A percentile compares a stretch with the other conserved stretches of the same genome.
Conservation (phyloP, 2,888 invertebrate species). For the Pristionchus japonicus region DNA sequence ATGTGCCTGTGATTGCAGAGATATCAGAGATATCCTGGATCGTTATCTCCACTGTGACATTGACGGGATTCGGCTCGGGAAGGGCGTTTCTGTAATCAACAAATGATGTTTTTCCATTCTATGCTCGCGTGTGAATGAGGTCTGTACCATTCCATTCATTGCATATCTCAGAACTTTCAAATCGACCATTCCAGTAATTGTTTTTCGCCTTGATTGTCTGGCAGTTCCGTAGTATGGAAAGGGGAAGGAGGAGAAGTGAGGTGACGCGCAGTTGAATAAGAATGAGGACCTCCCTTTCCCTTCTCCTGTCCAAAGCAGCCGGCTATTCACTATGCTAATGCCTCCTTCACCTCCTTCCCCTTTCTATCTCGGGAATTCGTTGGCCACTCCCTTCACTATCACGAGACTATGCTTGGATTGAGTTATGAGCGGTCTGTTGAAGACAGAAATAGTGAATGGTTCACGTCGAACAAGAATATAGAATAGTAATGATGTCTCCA, state of each 20-base stretch:
- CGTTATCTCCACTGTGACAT: slow-evolving; percentile 72
- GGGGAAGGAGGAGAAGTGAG: slow-evolving; percentile 11
- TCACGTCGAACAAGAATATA: background rate
- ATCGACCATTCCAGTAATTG: slow-evolving; percentile 65
- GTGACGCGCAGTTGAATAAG: slow-evolving; percentile 35
- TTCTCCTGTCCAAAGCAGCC: background rate
- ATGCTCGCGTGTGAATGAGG: too few species aligned
- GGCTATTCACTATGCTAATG: slow-evolving; percentile 7
- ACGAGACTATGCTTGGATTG: background rate
- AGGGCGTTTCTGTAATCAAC: too few species aligned
- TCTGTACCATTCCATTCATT: too few species aligned
- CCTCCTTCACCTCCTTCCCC: background rate
- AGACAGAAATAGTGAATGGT: background rate
- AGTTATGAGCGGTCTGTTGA: background rate
- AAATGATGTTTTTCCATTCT: too few species aligned
- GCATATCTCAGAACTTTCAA: too few species aligned
- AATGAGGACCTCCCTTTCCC: slow-evolving; percentile 20
- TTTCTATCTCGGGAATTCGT: background rate
- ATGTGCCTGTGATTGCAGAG: slow-evolving; percentile 71
- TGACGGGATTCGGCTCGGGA: slow-evolving; percentile 71
- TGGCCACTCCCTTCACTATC: background rate
- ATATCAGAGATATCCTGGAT: slow-evolving; percentile 73
- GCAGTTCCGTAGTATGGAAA: background rate
- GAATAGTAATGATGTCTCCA: background rate
- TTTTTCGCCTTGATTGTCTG: background rate